Base-by-base conservation (phyloP, 2,888 invertebrate species). In the Thera obeliscata region DNA sequence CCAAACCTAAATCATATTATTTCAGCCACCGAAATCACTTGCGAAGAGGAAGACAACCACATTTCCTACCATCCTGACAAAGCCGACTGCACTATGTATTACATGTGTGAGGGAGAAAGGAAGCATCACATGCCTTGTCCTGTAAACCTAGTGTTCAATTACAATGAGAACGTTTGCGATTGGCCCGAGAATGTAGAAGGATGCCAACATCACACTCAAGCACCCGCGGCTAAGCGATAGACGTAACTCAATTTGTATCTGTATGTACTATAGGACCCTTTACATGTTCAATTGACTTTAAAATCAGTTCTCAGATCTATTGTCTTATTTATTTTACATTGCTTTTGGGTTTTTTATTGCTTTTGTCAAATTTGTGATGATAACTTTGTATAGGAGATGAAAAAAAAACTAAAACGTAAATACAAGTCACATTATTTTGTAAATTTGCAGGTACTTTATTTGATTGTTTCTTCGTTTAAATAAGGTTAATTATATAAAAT, bases 101-200 rank as follows among this genome's bases (percentile, higher is more conserved):
- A 97, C 94, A 98, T 98, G 98, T 98, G 98, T 84, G 98, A 98
- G 91, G 98, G 98, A 46, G 98, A 98, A 85, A 95, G 98, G 63
- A 98, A 98, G 85, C 98, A 98, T 84, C 98, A 98, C 92, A 98
- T 98, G 98, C 98, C 98, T 56, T 98, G 98, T 85, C 98, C 98
- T 6, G 95, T 96, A 61, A 98, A 98, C 90, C 94, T 98, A 70
- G 98, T 98, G 11, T 98, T 98, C 91, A 98, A 98, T 87, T 96
- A 96, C 52, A 97, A 97, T 80, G 97, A 98, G 84, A 98, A 98
- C 83, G 98, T 98, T 8, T 98, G 98, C 86, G 98, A 98, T 91
- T 98, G 98, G 98, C 98, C 98, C 0, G 98, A 98, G 83, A 98
- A 98, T 82, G 98, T 98, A 0, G 98, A 97, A 85, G 97, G 97